Conservation (phyloP, 2,113 vertebrate genomes). For the Nansenia antarctica region DNA sequence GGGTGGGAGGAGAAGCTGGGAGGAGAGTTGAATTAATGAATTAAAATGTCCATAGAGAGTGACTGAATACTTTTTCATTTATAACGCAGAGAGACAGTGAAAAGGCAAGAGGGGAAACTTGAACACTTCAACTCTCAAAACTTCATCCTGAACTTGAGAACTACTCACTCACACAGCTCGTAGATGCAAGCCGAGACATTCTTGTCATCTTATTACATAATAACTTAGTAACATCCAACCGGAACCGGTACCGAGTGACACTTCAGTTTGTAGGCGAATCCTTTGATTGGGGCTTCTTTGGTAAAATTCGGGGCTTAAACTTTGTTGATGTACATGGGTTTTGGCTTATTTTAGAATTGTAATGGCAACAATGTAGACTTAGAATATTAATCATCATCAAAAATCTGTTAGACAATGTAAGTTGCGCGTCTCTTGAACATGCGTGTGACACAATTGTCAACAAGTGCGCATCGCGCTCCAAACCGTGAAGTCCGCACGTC, state of each 20-base stretch:
- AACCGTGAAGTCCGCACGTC: slow-evolving; percentile 21
- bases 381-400: slow-evolving; percentile 2
- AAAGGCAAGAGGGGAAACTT: slow-evolving; percentile 27
- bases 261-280: slow-evolving; percentile 12
- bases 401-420: slow-evolving; percentile 18
- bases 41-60: slow-evolving; percentile 66
- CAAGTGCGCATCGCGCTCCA: slow-evolving; percentile 23
- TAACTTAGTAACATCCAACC: slow-evolving; percentile 59
- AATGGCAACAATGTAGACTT: slow-evolving; percentile 26
- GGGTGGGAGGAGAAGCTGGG: slow-evolving; percentile 61
- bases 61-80: slow-evolving; percentile 59
- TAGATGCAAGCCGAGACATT: slow-evolving; percentile 43
- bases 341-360: background rate
- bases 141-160: slow-evolving; percentile 43
- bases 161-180: slow-evolving; percentile 31
- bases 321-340: background rate
- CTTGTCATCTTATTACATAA: slow-evolving; percentile 63
- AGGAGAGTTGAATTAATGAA: slow-evolving; percentile 76
- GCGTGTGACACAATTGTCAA: slow-evolving; percentile 36
- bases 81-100: slow-evolving; percentile 45
- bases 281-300: slow-evolving; percentile 2
- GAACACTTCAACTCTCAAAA: no score
- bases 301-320: background rate
- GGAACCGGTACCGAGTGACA: slow-evolving; percentile 67
- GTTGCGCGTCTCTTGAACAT: slow-evolving; percentile 27